A percentile compares a stretch with the other conserved stretches of the same genome.
Evolutionary conservation across 2,888 invertebrate genomes (phyloP).

Genomic region (Poecilobothrus nobilitatus): DNA sequence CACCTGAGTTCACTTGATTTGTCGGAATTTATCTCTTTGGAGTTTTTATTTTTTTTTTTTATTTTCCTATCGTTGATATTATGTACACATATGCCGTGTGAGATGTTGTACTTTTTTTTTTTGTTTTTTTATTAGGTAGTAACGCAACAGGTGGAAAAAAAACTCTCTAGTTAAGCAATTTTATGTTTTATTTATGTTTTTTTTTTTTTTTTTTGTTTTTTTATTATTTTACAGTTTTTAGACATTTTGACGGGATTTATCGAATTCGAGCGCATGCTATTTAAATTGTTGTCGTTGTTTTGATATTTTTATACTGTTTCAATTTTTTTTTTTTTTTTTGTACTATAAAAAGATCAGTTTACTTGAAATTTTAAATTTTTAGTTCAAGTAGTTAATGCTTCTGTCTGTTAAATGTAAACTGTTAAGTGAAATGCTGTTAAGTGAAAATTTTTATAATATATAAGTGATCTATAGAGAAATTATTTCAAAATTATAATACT

Average conservation of each 20-base stretch:
- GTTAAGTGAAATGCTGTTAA: too few relatives aligned
- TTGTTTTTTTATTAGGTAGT: not conserved
- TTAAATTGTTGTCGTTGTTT: not conserved
- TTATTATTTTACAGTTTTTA: not conserved
- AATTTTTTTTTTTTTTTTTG: too few relatives aligned
- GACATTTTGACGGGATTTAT: not conserved
- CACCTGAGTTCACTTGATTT: not conserved
- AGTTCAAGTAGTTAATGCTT: too few relatives aligned
- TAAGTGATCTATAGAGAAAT: too few relatives aligned
- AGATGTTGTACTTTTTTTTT: not conserved
- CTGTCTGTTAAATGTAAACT: too few relatives aligned
- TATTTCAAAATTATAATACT: too few relatives aligned
- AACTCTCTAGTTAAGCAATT: not conserved
- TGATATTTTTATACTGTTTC: too few relatives aligned
- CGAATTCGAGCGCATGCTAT: not conserved
- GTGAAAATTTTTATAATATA: too few relatives aligned
- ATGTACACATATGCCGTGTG: not conserved
- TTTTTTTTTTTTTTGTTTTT: not conserved
- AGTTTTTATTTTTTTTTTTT: not conserved
- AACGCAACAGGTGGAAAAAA: not conserved
- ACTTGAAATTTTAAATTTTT: too few relatives aligned
- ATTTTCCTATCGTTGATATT: not conserved
- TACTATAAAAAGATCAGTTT: too few relatives aligned
- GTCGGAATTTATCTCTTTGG: not conserved
- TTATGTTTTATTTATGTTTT: not conserved